Evolutionary conservation across 2,888 invertebrate species (phyloP).

Genomic region (Allolobophora icterica): DNA sequence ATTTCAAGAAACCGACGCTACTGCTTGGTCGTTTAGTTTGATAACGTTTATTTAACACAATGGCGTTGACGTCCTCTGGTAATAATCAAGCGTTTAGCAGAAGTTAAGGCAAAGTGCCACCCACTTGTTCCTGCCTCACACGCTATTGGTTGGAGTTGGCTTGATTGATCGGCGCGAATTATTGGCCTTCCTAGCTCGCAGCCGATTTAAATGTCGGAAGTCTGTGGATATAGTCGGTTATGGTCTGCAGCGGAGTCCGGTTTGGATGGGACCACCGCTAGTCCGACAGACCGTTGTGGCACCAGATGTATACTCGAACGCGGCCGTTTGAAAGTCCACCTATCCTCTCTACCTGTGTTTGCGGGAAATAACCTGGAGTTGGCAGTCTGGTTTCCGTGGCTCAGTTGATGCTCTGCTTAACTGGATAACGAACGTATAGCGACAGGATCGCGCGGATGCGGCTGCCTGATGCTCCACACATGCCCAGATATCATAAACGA

Average conservation of each 20-base stretch:
- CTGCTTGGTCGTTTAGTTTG: neutral
- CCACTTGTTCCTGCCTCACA: neutral
- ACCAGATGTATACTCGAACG: neutral
- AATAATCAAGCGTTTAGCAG: neutral
- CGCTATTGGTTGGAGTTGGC: neutral
- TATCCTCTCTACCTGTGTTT: neutral
- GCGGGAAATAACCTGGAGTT: neutral
- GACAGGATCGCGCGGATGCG: neutral
- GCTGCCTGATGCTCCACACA: neutral
- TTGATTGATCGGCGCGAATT: neutral
- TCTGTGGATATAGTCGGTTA: neutral
- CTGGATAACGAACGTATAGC: neutral
- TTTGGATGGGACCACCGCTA: neutral
- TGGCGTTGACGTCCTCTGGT: neutral
- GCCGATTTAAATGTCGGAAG: neutral
- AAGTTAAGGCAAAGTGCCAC: neutral
- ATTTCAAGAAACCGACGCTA: neutral
- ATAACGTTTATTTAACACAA: neutral
- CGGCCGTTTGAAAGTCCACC: neutral
- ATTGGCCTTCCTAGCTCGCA: neutral
- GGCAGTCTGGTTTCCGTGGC: neutral
- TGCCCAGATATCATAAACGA: neutral
- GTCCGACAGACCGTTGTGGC: neutral
- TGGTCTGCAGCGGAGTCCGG: neutral
- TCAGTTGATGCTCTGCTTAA: neutral